phyloP scores from a whole-genome alignment of 2,888 invertebrate genomes.

The Chrysina gloriosa region DNA sequence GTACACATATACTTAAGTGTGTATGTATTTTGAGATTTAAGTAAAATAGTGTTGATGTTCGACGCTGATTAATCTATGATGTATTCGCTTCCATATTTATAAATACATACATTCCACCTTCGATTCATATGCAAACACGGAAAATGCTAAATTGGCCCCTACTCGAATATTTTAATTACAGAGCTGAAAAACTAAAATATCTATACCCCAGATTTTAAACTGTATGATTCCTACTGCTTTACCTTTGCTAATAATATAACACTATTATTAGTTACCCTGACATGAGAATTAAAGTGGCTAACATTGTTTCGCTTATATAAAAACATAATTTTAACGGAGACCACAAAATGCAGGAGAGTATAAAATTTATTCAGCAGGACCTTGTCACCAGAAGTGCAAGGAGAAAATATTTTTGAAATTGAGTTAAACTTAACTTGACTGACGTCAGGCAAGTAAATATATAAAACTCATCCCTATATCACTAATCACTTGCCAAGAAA shows the following conservation, averaged over 20 bases:
- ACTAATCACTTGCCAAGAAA: constrained; percentile 19
- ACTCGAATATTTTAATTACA: constrained; percentile 20
- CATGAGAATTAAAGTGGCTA: constrained; percentile 15
- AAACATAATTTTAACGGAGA: background rate
- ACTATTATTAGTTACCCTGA: constrained; percentile 14
- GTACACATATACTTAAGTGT: no score
- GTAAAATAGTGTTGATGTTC: no score
- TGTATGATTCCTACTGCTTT: background rate
- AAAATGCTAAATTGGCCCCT: constrained; percentile 1
- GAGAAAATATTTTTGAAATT: constrained; percentile 21
- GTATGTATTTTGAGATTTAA: no score
- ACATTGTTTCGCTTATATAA: constrained; percentile 2
- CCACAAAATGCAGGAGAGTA: background rate
- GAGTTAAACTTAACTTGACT: constrained; percentile 26
- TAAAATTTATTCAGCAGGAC: background rate
- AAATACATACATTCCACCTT: background rate
- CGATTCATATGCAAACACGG: background rate
- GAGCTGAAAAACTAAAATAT: constrained; percentile 24
- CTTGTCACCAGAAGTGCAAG: constrained; percentile 17
- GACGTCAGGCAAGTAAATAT: constrained; percentile 5
- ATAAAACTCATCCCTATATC: background rate
- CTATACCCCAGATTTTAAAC: constrained; percentile 19
- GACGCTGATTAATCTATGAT: no score
- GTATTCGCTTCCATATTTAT: no score
- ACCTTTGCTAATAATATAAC: constrained; percentile 29